Conservation (phyloP, 2,888 invertebrate genomes). For the Yponomeuta malinellus region DNA sequence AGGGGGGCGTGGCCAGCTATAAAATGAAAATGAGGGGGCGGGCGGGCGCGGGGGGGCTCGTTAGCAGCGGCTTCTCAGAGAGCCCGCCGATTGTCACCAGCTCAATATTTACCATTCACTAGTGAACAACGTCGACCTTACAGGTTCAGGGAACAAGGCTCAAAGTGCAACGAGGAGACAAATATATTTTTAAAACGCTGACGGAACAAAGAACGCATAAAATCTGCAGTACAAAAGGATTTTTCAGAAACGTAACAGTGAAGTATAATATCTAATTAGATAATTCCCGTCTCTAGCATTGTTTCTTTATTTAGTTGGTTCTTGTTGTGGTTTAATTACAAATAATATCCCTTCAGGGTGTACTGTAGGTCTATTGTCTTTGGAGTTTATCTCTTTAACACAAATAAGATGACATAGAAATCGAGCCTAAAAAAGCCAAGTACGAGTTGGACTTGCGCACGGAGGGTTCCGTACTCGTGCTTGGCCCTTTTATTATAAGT, state of each 20-base stretch:
- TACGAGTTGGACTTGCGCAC: no score
- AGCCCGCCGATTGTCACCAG: slow-evolving; percentile 58
- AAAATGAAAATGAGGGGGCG: slow-evolving; percentile 59
- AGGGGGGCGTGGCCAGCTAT: slow-evolving; percentile 43
- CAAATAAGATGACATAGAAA: no score
- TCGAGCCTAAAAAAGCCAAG: no score
- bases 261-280: slow-evolving; percentile 70
- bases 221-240: slow-evolving; percentile 67
- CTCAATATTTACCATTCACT: slow-evolving; percentile 45
- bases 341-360: not conserved
- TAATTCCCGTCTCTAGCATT: slow-evolving; percentile 33
- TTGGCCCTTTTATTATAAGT: no score
- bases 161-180: slow-evolving; percentile 6
- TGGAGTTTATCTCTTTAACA: not conserved
- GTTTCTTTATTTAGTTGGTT: slow-evolving; percentile 3
- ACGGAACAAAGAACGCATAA: slow-evolving; percentile 65
- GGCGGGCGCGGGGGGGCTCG: slow-evolving; percentile 39
- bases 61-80: slow-evolving; percentile 56
- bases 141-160: not conserved
- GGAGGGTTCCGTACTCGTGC: no score
- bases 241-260: slow-evolving; percentile 64
- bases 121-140: slow-evolving; percentile 29
- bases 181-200: slow-evolving; percentile 43
- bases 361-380: not conserved
- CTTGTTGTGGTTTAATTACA: not conserved